Base-by-base conservation (phyloP, 2,888 invertebrate species). In the Heliconius ethilla region DNA sequence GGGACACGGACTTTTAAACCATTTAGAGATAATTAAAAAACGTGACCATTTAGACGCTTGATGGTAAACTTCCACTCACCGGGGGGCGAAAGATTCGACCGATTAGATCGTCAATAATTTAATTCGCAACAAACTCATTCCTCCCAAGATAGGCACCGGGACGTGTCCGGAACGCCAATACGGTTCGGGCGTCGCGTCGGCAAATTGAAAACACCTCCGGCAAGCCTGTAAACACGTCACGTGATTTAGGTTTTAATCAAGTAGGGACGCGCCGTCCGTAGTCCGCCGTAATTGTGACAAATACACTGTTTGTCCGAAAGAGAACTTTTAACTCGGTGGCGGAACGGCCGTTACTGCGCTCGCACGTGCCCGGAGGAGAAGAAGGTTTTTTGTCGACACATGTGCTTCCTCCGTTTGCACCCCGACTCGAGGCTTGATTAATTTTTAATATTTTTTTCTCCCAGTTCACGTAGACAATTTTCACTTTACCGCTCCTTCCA, bases 221-320 rank as follows among this genome's bases (percentile, higher is more conserved):
- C 91, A 90, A 83, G 90, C 92, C 93, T 94, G 94, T 94, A 94
- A 94, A 94, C 94, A 94, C 93, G 94, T 94, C 94, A 94, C 94
- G 94, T 94, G 94, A 94, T 94, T 94, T 94, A 94, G 94, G 94
- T 94, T 94, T 94, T 94, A 94, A 94, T 94, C 94, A 94, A 94
- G 93, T 91, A 92, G 93, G 93, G 93, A 92, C 94, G 91, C 92
- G 87, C 90, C 90, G 89, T 89, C 87, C 92, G 87, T 90, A 90
- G 89, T 89, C 87, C 87, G 90, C 88, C 92, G 94, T 94, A 94
- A 94, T 94, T 94, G 94, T 94, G 94, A 94, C 94, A 94, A 94
- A 94, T 94, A 93, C 94, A 93, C 94, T 94, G 94, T 94, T 94
- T 94, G 94, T 94, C 92, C 93, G 92, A 92, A 90, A 90, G 89